These are phyloP conservation scores for Gymnodraco acuticeps DNA, from an alignment of 2,797 vertebrate genomes.

Conservation along the genomic window DNA sequence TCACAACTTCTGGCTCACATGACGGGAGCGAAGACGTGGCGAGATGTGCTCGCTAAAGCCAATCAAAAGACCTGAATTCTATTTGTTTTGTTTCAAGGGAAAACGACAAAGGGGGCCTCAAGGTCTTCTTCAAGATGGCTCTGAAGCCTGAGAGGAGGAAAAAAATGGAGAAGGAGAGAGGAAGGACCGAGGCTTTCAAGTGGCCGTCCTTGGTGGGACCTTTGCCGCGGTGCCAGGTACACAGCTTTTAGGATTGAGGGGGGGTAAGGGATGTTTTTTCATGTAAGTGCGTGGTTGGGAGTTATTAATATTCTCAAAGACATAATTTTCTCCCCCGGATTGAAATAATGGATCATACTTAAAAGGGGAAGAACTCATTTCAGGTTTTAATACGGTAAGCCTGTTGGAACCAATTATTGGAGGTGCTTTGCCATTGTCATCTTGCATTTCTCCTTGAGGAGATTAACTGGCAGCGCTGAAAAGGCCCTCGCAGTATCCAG, in stretches of 20 bases:
- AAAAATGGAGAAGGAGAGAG: constrained; percentile 17
- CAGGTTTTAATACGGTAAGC: constrained; percentile 91
- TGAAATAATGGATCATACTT: constrained; percentile 90
- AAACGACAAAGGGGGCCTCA: constrained; percentile 93
- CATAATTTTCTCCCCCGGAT: constrained; percentile 84
- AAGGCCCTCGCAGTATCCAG: constrained; percentile 82
- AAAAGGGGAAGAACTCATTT: constrained; percentile 89
- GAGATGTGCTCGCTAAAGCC: constrained; percentile 76
- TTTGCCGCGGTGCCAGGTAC: constrained; percentile 94
- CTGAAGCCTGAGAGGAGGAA: constrained; percentile 86
- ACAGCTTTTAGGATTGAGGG: constrained; percentile 64
- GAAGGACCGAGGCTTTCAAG: constrained; percentile 83
- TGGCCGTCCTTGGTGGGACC: constrained; percentile 92
- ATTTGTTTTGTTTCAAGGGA: constrained; percentile 96
- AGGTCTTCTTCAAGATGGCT: constrained; percentile 94
- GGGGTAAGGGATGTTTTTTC: constrained; percentile 58
- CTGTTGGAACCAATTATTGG: constrained; percentile 91
- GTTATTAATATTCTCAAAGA: constrained; percentile 89
- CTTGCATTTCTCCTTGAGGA: constrained; percentile 87
- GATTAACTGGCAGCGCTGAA: constrained; percentile 85
- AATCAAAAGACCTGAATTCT: constrained; percentile 90
- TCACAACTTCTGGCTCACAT: constrained; percentile 78
- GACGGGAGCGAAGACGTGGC: constrained; percentile 69
- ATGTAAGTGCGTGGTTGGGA: constrained; percentile 76
- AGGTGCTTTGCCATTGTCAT: constrained; percentile 89